Base-by-base conservation (phyloP, 2,113 vertebrate genomes). In the Hiodon alosoides region DNA sequence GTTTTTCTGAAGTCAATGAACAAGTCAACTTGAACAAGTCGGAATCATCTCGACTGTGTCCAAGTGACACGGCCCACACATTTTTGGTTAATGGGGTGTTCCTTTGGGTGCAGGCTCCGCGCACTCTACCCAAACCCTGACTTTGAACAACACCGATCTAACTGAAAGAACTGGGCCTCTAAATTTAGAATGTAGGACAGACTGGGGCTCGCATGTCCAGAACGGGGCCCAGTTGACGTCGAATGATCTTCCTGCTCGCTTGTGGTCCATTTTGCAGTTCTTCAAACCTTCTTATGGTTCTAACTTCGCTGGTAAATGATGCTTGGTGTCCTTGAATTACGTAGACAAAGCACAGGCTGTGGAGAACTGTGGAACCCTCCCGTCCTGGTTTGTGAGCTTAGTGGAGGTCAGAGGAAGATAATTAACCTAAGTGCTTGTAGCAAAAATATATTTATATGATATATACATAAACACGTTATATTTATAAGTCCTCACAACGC, bases 131-230 rank as follows among this genome's bases (percentile, higher is more conserved):
- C 62, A 67, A 75, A 75, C 58, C 64, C 13, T 17, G 81, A 78
- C 76, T 70, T 77, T 69, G 78, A 75, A 74, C 69, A 74, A 74
- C 76, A 85, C 85, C 89, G 85, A 88, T 77, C 89, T 89, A 85
- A 80, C 79, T 81, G 4, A 67, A 85, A 85, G 86, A 86, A 82
- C 80, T 85, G 86, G 80, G 82, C 81, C 84, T 84, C 88, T 91
- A 91, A 85, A 85, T 80, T 84, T 90, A 88, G 90, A 87, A 91
- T 89, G 61, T 91, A 89, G 90, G 89, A 85, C 88, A 85, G 76
- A 76, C 57, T 5, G 76, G 87, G 80, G 78, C 79, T 82, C 84
- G 79, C 74, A 79, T 79, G 81, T 74, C 75, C 80, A 81, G 85
- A 86, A 78, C 71, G 85, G 81, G 88, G 90, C 90, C 91, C 89